A percentile compares a stretch with the other conserved stretches of the same genome.
These are phyloP conservation scores for Heliconius congener DNA, from an alignment of 1,140 invertebrate genomes.

Conservation along the genomic window DNA sequence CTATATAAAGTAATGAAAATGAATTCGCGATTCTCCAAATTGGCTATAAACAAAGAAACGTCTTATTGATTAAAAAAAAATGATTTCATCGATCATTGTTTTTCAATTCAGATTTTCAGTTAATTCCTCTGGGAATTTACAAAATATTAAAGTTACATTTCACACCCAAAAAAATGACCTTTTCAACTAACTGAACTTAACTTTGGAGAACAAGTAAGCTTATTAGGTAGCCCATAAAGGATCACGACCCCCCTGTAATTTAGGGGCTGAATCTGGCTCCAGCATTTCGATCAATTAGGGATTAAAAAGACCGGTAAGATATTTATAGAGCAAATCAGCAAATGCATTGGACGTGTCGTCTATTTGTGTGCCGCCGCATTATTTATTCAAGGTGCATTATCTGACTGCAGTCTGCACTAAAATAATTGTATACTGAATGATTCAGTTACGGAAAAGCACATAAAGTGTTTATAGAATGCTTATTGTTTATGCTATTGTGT, in stretches of 20 bases:
- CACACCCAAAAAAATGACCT: not conserved
- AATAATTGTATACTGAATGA: conserved; percentile 9
- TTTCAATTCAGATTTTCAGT: no score
- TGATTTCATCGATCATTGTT: no score
- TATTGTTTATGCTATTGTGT: no score
- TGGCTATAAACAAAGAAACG: not conserved
- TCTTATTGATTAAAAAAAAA: no score
- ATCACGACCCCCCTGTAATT: not conserved
- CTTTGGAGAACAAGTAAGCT: not conserved
- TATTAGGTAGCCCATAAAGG: not conserved
- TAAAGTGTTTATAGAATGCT: not conserved
- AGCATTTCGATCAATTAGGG: not conserved
- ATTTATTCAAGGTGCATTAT: conserved; percentile 53
- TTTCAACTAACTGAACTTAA: not conserved
- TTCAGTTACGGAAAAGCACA: not conserved
- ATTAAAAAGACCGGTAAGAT: conserved; percentile 23
- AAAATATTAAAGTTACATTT: not conserved
- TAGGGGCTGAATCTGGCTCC: not conserved
- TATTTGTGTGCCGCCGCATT: conserved; percentile 34
- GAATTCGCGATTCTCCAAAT: conserved; percentile 10
- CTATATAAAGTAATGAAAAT: conserved; percentile 20
- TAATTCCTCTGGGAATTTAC: no score
- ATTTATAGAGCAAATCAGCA: conserved; percentile 31
- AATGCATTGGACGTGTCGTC: conserved; percentile 35
- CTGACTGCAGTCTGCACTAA: conserved; percentile 23